phyloP scores from a whole-genome alignment of 2,888 invertebrate genomes.

The Lampropteryx suffumata region DNA sequence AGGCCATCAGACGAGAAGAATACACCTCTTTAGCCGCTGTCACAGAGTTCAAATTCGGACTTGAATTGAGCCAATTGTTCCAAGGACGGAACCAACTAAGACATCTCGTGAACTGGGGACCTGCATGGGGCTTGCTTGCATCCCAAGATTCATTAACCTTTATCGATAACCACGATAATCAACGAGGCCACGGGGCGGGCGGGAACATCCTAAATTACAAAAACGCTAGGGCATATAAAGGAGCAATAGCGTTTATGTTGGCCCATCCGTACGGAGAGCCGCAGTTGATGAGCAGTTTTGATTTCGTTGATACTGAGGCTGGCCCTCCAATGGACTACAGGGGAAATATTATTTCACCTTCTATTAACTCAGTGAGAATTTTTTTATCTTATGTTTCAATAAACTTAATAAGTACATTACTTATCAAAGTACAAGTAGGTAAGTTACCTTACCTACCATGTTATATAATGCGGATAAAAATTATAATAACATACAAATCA shows the following conservation, averaged over 20 bases:
- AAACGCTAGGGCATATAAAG: constrained; percentile 85
- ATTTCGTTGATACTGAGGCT: constrained; percentile 83
- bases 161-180: constrained; percentile 93
- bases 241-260: constrained; percentile 92
- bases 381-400: not conserved
- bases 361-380: constrained; percentile 78
- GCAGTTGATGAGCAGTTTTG: constrained; percentile 93
- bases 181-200: constrained; percentile 85
- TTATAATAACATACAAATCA: too few relatives aligned
- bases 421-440: too few relatives aligned
- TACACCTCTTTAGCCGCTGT: constrained; percentile 84
- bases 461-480: too few relatives aligned
- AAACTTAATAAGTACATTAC: too few relatives aligned
- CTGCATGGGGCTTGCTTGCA: constrained; percentile 84
- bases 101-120: constrained; percentile 77
- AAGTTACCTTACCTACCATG: too few relatives aligned
- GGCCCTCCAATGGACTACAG: constrained; percentile 87
- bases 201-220: constrained; percentile 85
- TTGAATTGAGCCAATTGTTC: constrained; percentile 68
- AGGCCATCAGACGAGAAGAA: constrained; percentile 75
- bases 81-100: constrained; percentile 64
- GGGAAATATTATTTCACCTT: constrained; percentile 85
- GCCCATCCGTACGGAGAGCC: constrained; percentile 92
- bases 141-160: constrained; percentile 85
- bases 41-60: constrained; percentile 84